Conservation (phyloP, 2,797 vertebrate species). For the Phoxinus dragarum region DNA sequence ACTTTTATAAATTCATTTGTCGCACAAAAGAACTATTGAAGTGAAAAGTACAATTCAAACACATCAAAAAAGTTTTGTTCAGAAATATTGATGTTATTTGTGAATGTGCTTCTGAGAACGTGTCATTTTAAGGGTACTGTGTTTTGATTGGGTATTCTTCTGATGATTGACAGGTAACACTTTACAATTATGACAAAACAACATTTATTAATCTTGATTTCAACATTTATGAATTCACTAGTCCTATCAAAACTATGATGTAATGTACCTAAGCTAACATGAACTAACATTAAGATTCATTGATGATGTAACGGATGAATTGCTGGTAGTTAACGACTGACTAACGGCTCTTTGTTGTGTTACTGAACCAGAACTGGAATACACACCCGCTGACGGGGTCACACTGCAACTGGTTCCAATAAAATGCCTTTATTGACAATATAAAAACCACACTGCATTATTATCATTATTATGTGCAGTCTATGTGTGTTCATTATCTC, state of each 20-base stretch:
- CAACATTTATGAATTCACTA: neutral
- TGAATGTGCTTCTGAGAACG: no score
- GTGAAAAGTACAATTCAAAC: neutral
- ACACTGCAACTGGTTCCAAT: slow-evolving; percentile 18
- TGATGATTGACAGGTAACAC: neutral
- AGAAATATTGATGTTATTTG: neutral
- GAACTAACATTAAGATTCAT: neutral
- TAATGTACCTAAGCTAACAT: neutral
- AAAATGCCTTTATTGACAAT: slow-evolving; percentile 37
- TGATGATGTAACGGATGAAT: no score
- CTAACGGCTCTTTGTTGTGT: neutral
- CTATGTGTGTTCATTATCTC: neutral
- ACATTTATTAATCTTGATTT: neutral
- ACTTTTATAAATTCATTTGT: slow-evolving; percentile 24
- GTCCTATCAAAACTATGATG: neutral
- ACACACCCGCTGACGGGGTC: neutral
- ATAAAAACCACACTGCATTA: slow-evolving; percentile 26
- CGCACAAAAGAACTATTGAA: neutral
- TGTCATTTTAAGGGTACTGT: no score
- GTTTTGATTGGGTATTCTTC: neutral
- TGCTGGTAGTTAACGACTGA: neutral
- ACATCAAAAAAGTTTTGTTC: neutral
- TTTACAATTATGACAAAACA: neutral
- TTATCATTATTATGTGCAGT: neutral
- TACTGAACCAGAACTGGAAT: neutral